Conservation (phyloP, 2,888 invertebrate species). For the Polymixis flavicincta region DNA sequence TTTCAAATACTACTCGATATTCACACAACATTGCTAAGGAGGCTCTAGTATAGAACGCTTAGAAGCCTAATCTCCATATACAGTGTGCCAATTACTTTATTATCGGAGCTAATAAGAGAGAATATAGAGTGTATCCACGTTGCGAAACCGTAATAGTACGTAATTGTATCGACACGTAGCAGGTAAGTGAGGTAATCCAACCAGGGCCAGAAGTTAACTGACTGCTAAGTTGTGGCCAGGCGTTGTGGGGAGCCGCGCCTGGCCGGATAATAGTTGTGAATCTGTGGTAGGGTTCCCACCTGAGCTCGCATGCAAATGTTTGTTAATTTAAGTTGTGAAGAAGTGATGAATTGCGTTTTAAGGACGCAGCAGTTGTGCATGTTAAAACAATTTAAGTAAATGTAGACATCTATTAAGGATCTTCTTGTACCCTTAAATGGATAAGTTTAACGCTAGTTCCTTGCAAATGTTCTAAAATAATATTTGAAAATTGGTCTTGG, state of each 20-base stretch:
- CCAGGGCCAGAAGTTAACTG: conserved; percentile 77
- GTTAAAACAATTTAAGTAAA: neutral
- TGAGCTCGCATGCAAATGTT: conserved; percentile 30
- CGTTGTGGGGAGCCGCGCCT: conserved; percentile 71
- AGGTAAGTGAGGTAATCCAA: conserved; percentile 82
- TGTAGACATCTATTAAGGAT: neutral
- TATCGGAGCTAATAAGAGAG: conserved; percentile 76
- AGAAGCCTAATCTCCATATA: conserved; percentile 67
- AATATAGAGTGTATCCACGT: conserved; percentile 77
- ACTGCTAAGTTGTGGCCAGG: conserved; percentile 71
- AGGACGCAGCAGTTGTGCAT: neutral
- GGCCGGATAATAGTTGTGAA: conserved; percentile 79
- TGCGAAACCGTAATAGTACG: conserved; percentile 80
- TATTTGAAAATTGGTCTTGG: neutral
- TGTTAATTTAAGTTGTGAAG: conserved; percentile 1
- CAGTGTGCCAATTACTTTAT: conserved; percentile 68
- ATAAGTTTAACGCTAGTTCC: neutral
- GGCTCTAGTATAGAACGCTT: conserved; percentile 41
- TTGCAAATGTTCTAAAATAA: neutral
- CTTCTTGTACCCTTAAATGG: neutral
- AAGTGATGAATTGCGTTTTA: neutral
- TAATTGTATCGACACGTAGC: conserved; percentile 84
- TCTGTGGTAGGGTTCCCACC: conserved; percentile 70
- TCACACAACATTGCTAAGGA: conserved; percentile 37
- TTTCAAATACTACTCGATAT: conserved; percentile 50